phyloP scores from a whole-genome alignment of 2,797 vertebrate species.

The Acanthiza pusilla region DNA sequence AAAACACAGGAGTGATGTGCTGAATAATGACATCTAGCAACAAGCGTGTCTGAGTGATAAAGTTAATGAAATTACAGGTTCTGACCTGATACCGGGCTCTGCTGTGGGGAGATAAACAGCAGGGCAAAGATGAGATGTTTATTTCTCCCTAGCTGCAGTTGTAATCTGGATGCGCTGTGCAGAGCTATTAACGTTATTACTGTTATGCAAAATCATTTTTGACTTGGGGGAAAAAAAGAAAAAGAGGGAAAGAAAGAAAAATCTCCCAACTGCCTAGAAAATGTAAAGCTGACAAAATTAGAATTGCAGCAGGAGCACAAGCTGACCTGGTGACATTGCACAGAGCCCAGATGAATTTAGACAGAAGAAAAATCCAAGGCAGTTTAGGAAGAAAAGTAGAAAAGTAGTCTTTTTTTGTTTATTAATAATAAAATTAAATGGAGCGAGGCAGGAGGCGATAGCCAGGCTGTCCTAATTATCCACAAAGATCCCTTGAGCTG shows the following conservation, averaged over 20 bases:
- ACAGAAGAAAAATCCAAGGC: neutral
- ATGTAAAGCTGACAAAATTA: slow-evolving; percentile 30
- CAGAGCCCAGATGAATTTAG: slow-evolving; percentile 38
- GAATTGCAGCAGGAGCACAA: slow-evolving; percentile 32
- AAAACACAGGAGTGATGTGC: slow-evolving; percentile 20
- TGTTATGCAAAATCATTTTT: slow-evolving; percentile 57
- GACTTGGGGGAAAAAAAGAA: neutral
- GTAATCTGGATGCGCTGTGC: slow-evolving; percentile 30
- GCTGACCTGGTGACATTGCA: slow-evolving; percentile 39
- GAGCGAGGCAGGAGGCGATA: neutral
- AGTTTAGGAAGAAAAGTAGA: neutral
- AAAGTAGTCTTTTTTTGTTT: neutral
- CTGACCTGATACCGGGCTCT: slow-evolving; percentile 58
- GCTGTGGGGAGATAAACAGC: slow-evolving; percentile 62
- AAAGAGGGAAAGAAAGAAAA: neutral
- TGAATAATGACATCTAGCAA: slow-evolving; percentile 60
- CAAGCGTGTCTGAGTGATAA: slow-evolving; percentile 46
- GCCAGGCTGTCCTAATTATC: neutral
- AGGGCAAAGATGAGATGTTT: slow-evolving; percentile 65
- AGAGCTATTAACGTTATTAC: slow-evolving; percentile 47
- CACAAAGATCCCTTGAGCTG: neutral
- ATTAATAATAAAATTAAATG: neutral
- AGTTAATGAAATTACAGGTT: slow-evolving; percentile 68
- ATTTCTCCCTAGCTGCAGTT: slow-evolving; percentile 50
- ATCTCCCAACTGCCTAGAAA: slow-evolving; percentile 15